A percentile compares a stretch with the other conserved stretches of the same genome.
These are phyloP conservation scores for Limanda limanda DNA, from an alignment of 2,113 vertebrate genomes.

Conservation along the genomic window DNA sequence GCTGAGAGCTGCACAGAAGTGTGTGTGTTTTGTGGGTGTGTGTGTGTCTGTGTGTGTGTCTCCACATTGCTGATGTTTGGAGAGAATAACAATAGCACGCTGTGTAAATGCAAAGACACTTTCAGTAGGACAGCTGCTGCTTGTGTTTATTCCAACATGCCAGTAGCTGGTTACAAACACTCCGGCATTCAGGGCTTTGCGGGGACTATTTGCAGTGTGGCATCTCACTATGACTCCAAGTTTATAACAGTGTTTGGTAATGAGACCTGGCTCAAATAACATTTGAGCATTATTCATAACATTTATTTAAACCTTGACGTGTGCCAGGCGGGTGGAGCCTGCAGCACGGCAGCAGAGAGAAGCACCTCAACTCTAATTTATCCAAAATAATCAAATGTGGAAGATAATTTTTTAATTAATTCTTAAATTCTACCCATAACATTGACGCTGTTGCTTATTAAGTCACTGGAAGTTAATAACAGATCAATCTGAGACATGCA, in stretches of 20 bases:
- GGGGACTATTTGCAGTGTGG: constrained; percentile 61
- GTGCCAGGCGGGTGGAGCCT: background rate
- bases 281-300: constrained; percentile 15
- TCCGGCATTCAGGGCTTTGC: constrained; percentile 48
- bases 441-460: too few species aligned
- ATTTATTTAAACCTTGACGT: constrained; percentile 21
- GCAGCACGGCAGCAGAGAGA: background rate
- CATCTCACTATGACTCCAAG: constrained; percentile 46
- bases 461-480: background rate
- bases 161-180: constrained; percentile 66
- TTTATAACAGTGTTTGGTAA: constrained; percentile 53
- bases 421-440: too few species aligned
- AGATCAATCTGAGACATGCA: background rate
- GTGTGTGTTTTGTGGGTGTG: constrained; percentile 41
- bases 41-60: background rate
- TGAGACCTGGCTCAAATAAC: constrained; percentile 24
- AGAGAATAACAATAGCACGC: constrained; percentile 66
- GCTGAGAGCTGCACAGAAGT: constrained; percentile 13
- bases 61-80: constrained; percentile 58
- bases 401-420: too few species aligned
- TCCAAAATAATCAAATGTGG: too few species aligned
- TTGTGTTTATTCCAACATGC: constrained; percentile 70
- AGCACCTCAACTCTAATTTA: background rate
- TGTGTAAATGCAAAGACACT: constrained; percentile 61
- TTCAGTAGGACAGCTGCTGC: constrained; percentile 68